Conservation (phyloP, 23 tunicate genomes). For the Trididemnum clinides region DNA sequence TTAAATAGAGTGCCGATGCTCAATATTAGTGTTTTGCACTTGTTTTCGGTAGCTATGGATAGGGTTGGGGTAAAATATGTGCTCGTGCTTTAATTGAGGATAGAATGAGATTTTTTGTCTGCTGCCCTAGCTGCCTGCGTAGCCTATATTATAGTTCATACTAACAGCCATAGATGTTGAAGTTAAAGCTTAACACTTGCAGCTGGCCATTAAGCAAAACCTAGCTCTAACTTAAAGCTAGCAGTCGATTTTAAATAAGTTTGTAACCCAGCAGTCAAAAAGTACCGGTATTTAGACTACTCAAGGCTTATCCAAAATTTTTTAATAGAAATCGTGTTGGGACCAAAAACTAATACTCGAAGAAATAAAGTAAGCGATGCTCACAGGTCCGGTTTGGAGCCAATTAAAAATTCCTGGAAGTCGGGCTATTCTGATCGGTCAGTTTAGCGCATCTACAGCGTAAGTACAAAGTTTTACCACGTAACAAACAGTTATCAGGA, state of each 20-base stretch:
- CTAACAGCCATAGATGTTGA: not conserved
- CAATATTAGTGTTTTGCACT: not conserved
- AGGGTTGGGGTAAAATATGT: not conserved
- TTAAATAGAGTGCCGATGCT: not conserved
- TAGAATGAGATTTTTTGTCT: not conserved
- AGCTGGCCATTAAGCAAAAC: not conserved
- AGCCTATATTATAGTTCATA: not conserved
- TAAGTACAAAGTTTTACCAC: not conserved
- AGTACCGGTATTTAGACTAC: not conserved
- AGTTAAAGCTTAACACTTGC: not conserved
- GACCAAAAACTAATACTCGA: not conserved
- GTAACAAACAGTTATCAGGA: not conserved
- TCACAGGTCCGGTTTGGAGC: not conserved
- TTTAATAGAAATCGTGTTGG: not conserved
- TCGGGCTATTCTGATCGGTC: not conserved
- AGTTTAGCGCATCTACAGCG: not conserved
- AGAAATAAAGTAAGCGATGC: not conserved
- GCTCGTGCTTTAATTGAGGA: not conserved
- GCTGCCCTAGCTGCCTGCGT: not conserved
- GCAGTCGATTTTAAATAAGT: not conserved
- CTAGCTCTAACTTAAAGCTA: too few relatives aligned
- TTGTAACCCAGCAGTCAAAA: not conserved
- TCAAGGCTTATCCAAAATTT: not conserved
- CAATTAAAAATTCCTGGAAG: not conserved
- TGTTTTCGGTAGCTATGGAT: not conserved